A percentile compares a stretch with the other conserved stretches of the same genome.
These are phyloP conservation scores for Cephalopterus ornatus DNA, from an alignment of 2,113 vertebrate species.

Conservation along the genomic window DNA sequence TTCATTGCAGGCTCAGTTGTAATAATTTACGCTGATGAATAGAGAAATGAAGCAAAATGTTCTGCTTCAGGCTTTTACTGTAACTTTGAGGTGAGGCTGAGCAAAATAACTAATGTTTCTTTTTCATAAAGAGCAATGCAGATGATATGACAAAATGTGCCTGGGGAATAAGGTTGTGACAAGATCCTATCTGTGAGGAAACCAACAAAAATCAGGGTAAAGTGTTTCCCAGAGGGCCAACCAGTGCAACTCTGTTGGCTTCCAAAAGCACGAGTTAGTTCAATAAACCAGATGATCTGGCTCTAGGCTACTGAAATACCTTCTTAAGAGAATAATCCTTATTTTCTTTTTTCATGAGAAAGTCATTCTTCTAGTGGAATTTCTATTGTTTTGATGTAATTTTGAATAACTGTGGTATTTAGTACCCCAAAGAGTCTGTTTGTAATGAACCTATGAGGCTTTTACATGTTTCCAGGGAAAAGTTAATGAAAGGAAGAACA, in stretches of 20 bases:
- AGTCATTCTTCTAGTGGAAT: neutral
- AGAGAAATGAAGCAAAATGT: neutral
- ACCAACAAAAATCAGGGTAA: neutral
- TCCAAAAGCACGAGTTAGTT: accelerated
- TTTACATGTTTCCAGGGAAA: neutral
- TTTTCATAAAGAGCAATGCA: neutral
- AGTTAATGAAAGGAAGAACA: neutral
- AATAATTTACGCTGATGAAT: neutral
- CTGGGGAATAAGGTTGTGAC: neutral
- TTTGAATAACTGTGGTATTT: neutral
- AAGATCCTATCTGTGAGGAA: neutral
- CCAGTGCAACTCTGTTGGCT: neutral
- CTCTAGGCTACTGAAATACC: neutral
- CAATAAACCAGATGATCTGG: neutral
- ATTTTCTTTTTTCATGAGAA: neutral
- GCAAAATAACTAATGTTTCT: neutral
- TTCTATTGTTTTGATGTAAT: neutral
- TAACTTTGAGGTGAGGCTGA: neutral
- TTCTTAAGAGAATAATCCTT: neutral
- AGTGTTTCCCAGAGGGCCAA: neutral
- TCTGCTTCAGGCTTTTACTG: neutral
- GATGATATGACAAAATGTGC: neutral
- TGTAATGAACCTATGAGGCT: neutral
- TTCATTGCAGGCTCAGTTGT: neutral
- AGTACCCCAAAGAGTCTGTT: neutral